Conservation (phyloP, 2,797 vertebrate species). For the Megaceryle alcyon region DNA sequence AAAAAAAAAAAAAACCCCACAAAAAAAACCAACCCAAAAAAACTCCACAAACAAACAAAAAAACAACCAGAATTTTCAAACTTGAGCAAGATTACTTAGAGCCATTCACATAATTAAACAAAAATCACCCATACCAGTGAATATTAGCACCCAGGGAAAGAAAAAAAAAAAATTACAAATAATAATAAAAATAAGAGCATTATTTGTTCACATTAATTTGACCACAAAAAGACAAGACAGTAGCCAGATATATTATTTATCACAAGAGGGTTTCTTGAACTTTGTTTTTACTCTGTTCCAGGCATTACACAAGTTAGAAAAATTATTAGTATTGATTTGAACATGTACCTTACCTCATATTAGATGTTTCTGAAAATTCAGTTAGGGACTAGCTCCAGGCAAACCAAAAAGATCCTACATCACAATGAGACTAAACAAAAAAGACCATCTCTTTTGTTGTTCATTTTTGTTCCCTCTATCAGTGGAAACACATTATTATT, state of each 20-base stretch:
- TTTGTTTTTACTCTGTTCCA: neutral
- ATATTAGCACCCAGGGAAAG: neutral
- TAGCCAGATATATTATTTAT: neutral
- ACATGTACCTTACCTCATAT: neutral
- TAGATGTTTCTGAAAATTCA: neutral
- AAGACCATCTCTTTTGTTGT: fast-evolving
- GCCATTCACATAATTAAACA: neutral
- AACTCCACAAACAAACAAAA: neutral
- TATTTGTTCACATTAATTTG: neutral
- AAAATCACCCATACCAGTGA: neutral
- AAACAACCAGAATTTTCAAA: neutral
- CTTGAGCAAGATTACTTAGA: neutral
- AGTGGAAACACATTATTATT: neutral
- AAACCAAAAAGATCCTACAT: neutral
- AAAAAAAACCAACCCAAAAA: neutral
- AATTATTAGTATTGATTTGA: neutral
- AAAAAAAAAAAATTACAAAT: too few relatives aligned
- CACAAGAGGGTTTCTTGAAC: fast-evolving
- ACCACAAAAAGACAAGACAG: neutral
- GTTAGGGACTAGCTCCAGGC: neutral
- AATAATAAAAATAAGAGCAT: neutral
- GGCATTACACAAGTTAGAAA: neutral
- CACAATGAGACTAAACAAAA: neutral
- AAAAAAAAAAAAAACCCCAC: neutral
- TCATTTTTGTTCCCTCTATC: neutral